Evolutionary conservation across 2,113 vertebrate species (phyloP).

Genomic region (Picathartes gymnocephalus): DNA sequence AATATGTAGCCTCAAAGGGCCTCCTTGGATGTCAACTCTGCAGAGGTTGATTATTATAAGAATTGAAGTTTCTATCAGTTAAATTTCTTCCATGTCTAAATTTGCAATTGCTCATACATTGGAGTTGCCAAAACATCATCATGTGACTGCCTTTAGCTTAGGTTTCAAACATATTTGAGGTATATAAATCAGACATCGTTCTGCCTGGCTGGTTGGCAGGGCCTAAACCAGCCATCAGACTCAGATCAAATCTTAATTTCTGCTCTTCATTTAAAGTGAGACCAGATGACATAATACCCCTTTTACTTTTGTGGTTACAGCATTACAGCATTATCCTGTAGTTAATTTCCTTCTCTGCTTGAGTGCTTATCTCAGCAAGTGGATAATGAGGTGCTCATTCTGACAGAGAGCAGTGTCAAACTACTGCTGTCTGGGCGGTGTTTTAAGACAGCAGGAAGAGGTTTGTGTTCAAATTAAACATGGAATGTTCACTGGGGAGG

Average conservation of each 20-base stretch:
- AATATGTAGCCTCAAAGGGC: background rate
- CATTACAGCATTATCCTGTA: background rate
- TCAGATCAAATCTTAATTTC: conserved; percentile 35
- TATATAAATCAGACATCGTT: background rate
- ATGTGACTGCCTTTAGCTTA: background rate
- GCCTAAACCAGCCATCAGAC: background rate
- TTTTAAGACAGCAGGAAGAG: background rate
- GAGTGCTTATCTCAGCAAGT: conserved; percentile 1
- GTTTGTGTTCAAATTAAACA: background rate
- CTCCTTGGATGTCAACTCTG: background rate
- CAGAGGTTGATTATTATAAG: background rate
- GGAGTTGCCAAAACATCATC: conserved; percentile 3
- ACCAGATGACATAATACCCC: background rate
- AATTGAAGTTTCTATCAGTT: background rate
- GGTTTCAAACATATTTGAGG: conserved; percentile 36
- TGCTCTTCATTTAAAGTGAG: conserved; percentile 6
- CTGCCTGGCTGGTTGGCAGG: background rate
- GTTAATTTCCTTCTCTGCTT: conserved; percentile 5
- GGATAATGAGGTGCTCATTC: background rate
- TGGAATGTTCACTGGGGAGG: background rate
- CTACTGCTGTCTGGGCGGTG: background rate
- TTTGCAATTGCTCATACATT: background rate
- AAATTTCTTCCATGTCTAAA: background rate
- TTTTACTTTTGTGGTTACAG: conserved; percentile 29
- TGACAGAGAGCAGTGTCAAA: background rate